Conservation (phyloP, 2,113 vertebrate genomes). For the Kryptolebias marmoratus region DNA sequence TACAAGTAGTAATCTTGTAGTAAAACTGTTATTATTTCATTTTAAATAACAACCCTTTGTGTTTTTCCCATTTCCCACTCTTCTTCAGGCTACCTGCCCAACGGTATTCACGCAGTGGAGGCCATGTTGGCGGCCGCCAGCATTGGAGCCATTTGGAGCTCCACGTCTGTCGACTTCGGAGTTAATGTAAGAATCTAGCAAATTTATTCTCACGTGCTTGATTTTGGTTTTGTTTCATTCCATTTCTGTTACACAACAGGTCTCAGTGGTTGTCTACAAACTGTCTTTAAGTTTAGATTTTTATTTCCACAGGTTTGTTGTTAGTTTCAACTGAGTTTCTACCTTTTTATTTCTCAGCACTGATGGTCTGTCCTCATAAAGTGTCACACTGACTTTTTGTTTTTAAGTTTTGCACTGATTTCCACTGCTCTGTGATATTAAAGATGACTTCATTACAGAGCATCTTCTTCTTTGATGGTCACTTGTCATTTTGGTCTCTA, state of each 20-base stretch:
- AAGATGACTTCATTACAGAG: neutral
- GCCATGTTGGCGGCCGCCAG: conserved; percentile 94
- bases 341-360: neutral
- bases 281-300: neutral
- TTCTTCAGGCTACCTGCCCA: conserved; percentile 90
- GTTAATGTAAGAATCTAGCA: conserved; percentile 85
- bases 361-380: no score
- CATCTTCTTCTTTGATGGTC: neutral
- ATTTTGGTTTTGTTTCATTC: accelerated
- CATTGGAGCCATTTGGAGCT: conserved; percentile 95
- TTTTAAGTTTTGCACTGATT: neutral
- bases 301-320: neutral
- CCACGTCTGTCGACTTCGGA: conserved; percentile 95
- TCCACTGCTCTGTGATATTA: neutral
- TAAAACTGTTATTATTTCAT: neutral
- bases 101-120: conserved; percentile 87
- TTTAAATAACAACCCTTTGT: no score
- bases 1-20: no score
- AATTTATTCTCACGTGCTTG: neutral
- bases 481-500: neutral
- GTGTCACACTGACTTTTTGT: neutral
- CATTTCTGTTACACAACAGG: neutral
- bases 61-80: neutral
- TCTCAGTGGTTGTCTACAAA: neutral
- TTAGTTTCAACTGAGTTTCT: no score